Conservation (phyloP, 2,888 invertebrate genomes). For the Beris chalybata region DNA sequence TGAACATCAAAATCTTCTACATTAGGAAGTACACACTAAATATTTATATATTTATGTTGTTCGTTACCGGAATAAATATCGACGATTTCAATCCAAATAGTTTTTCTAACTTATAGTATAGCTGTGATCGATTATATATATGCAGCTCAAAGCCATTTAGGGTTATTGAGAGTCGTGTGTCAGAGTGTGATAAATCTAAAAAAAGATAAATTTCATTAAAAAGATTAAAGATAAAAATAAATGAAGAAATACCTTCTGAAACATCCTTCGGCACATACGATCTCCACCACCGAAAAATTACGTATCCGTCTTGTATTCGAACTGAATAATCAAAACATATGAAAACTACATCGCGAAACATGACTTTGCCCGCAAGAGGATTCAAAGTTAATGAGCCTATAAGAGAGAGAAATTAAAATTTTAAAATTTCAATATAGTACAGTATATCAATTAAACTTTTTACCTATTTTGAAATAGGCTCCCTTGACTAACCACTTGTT, state of each 20-base stretch:
- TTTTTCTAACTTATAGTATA: slow-evolving; percentile 85
- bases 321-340: slow-evolving; percentile 92
- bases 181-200: slow-evolving; percentile 91
- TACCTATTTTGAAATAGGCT: slow-evolving; percentile 88
- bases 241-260: slow-evolving; percentile 73
- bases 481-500: slow-evolving; percentile 84
- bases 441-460: slow-evolving; percentile 36
- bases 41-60: not conserved
- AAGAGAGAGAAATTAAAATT: not conserved
- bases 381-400: slow-evolving; percentile 92
- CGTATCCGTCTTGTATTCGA: slow-evolving; percentile 93
- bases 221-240: not conserved
- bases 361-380: slow-evolving; percentile 96
- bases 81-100: slow-evolving; percentile 81
- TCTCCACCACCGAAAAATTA: slow-evolving; percentile 98
- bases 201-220: not conserved
- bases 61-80: slow-evolving; percentile 63
- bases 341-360: slow-evolving; percentile 95
- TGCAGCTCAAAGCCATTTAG: slow-evolving; percentile 94
- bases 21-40: not conserved
- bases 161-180: slow-evolving; percentile 86
- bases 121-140: slow-evolving; percentile 87
- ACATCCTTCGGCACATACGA: slow-evolving; percentile 94
- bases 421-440: not conserved
- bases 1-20: slow-evolving; percentile 12